Evolutionary conservation across 2,888 invertebrate genomes (phyloP).

Genomic region (Tetanocera ferruginea): DNA sequence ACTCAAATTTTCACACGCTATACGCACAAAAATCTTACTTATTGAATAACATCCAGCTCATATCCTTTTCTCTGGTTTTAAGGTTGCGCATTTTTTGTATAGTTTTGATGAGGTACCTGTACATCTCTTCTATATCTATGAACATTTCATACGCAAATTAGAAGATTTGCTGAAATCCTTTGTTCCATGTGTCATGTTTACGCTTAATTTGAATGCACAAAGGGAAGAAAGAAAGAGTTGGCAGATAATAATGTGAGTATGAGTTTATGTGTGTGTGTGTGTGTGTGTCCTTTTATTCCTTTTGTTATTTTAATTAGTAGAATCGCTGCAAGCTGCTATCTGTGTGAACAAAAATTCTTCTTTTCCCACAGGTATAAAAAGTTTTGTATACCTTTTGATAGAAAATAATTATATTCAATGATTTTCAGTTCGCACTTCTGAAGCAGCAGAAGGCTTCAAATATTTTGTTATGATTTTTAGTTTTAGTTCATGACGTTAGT

Average conservation of each 20-base stretch:
- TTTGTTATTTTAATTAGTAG: slow-evolving; percentile 57
- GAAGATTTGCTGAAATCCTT: slow-evolving; percentile 40
- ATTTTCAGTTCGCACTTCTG: background rate
- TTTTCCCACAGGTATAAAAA: slow-evolving; percentile 21
- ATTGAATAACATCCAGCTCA: too few species aligned
- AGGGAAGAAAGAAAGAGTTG: slow-evolving; percentile 9
- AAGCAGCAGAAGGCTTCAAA: background rate
- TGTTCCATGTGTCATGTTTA: slow-evolving; percentile 51
- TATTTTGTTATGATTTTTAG: background rate
- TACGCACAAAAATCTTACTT: too few species aligned
- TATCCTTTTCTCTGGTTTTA: background rate
- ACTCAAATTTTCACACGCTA: too few species aligned
- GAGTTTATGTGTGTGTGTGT: background rate
- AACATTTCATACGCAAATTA: slow-evolving; percentile 39
- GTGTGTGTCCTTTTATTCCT: slow-evolving; percentile 40
- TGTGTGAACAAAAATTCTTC: background rate
- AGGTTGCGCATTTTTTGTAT: slow-evolving; percentile 29
- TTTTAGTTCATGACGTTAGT: background rate
- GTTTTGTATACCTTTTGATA: too few species aligned
- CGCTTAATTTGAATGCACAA: slow-evolving; percentile 44
- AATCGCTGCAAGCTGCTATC: slow-evolving; percentile 41
- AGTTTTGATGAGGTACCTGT: background rate
- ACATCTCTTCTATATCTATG: slow-evolving; percentile 22
- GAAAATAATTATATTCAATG: too few species aligned
- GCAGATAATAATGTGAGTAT: background rate